Evolutionary conservation across 2,888 invertebrate species (phyloP), one percentile per base, ranked within the genome.

Genomic region (Acrocera orbiculus): DNA sequence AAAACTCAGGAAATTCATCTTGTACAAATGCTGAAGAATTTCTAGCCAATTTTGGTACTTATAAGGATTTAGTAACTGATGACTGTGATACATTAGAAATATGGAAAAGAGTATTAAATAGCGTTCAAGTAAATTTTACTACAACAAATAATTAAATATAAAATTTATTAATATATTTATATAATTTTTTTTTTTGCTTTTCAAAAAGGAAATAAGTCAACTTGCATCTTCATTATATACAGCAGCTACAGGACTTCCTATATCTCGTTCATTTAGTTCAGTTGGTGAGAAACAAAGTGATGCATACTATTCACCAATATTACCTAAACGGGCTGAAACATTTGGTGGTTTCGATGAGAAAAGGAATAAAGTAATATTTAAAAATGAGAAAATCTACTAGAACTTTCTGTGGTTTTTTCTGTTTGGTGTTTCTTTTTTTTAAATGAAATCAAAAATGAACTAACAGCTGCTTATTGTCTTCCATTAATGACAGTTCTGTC

Each of bases 321-420:
- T 93, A 40, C 92, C 93, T 13, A 79, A 89, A 47, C 69, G 93
- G 19, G 93, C 93, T 0, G 93, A 93, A 63, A 93, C 93, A 4
- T 95, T 93, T 61, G 90, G 90, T 2, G 93, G 93, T 7, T 93
- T 93, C 52, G 93, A 93, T 62, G 69, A 69, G 47, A 57, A 56
- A 40, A 51, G 60, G 10, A 52, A 46, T 32, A 62, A 57, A 60
- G 49, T 47, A 35, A 31, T 7, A 16, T 6, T 27, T 5, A 9
- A 30, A 16, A 23, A 3, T 2, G n/a, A n/a, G n/a, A n/a, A n/a
- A n/a, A n/a, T n/a, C n/a, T n/a, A n/a, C n/a, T n/a, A n/a, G n/a
- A n/a, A n/a, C n/a, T n/a, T n/a, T n/a, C n/a, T n/a, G n/a, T n/a
- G n/a, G n/a, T n/a, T n/a, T n/a, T n/a, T n/a, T n/a, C n/a, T n/a